Percentiles rank a stretch among this genome's conserved stretches.
Conservation (phyloP, 2,113 vertebrate genomes). For the Physeter macrocephalus region DNA sequence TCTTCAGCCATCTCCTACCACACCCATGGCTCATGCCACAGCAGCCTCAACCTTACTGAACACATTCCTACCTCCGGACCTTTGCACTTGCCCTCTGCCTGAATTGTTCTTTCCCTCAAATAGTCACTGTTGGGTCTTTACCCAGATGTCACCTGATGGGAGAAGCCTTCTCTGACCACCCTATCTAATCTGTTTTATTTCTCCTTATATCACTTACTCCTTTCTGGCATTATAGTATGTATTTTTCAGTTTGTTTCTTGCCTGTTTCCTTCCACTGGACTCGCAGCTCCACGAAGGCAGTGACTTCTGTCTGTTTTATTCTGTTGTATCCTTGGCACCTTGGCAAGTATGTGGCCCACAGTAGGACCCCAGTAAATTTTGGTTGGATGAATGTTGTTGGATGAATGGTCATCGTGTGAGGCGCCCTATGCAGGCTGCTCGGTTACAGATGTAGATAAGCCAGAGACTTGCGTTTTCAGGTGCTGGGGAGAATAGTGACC, state of each 20-base stretch:
- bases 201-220: not conserved
- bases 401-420: accelerated
- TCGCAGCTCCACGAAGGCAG: not conserved
- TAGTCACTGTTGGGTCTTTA: not conserved
- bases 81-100: not conserved
- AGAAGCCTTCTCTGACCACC: not conserved
- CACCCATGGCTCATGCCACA: not conserved
- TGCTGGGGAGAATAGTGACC: not conserved
- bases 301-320: not conserved
- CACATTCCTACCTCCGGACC: not conserved
- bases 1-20: too few species aligned
- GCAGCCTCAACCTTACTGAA: not conserved
- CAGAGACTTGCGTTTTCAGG: not conserved
- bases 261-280: not conserved
- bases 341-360: not conserved
- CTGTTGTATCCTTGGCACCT: not conserved
- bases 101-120: not conserved
- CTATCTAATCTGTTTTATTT: not conserved
- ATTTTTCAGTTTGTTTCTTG: not conserved
- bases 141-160: not conserved
- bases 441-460: too few species aligned
- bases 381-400: not conserved
- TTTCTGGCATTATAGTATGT: not conserved
- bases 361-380: not conserved
- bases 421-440: accelerated